Evolutionary conservation across 2,888 invertebrate genomes (phyloP), one percentile per base, ranked within the genome.

Genomic region (Tolmerus cingulatus): DNA sequence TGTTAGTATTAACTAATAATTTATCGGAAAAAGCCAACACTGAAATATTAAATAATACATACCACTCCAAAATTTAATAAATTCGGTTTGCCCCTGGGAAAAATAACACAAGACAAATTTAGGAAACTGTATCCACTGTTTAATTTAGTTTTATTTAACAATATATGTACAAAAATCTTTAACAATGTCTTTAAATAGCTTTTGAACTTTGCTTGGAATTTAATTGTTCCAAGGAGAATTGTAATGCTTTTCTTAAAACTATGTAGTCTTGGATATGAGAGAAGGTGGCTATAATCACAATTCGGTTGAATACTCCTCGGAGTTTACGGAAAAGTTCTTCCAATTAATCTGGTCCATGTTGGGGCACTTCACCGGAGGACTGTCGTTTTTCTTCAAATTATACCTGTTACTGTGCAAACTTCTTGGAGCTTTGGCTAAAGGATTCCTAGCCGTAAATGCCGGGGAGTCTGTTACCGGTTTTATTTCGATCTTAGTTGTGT

Each of bases 311-410:
- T 92, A 93, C 88, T 93, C 93, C 89, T 92, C 92, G 86, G 92
- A 91, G 90, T 92, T 92, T 55, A 92, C 91, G 30, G 92, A 91
- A 89, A 92, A 91, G 89, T 92, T 93, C 88, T 94, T 92, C 92
- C 94, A 94, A 90, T 94, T 94, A 87, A 94, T 93, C 89, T 94
- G 94, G 89, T 93, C 93, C 2, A 74, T 16, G 34, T 85, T 55
- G 27, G 16, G 43, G n/a, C 74, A 43, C 43, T 74, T 46, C 43
- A n/a, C 12, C 77, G 90, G 90, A 34, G 90, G 90, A 82, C 79
- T 81, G 14, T 87, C 87, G 23, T 86, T 86, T 23, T 16, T 34
- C 19, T 34, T 19, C 9, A 84, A 84, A 85, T 43, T 85, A 46
- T 85, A 85, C 23, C 85, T 55, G 40, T 76, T 30, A 82, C 55